These are phyloP conservation scores for Cheiracanthium punctorium DNA, from an alignment of 2,888 invertebrate species.

Conservation along the genomic window DNA sequence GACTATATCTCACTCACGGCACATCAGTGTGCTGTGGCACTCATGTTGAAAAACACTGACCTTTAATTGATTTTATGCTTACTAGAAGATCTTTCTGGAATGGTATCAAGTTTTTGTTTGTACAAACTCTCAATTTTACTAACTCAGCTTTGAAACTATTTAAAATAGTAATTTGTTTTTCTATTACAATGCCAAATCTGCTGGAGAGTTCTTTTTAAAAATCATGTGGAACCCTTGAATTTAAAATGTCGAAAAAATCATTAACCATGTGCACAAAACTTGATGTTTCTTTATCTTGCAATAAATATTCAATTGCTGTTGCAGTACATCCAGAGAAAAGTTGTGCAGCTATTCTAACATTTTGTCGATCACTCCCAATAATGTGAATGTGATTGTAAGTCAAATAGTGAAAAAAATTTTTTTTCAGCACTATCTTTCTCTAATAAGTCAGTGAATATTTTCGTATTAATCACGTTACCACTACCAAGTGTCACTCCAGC, in stretches of 20 bases:
- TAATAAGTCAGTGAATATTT: not conserved
- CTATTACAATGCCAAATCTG: not conserved
- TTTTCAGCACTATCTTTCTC: not conserved
- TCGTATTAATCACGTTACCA: not conserved
- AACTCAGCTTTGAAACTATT: not conserved
- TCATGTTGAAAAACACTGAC: too few species aligned
- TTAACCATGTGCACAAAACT: not conserved
- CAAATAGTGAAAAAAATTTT: not conserved
- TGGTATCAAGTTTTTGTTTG: not conserved
- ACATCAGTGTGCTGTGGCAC: too few species aligned
- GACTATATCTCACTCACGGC: too few species aligned
- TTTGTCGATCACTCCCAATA: not conserved
- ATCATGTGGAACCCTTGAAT: not conserved
- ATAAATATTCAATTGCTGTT: not conserved
- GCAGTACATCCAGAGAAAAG: too few species aligned
- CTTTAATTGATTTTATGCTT: not conserved
- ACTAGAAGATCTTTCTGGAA: not conserved
- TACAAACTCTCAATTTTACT: not conserved
- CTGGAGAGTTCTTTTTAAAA: not conserved
- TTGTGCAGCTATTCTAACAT: not conserved
- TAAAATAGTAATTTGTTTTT: not conserved
- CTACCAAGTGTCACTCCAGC: not conserved
- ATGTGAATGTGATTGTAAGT: not conserved
- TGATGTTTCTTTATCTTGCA: not conserved
- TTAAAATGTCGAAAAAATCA: not conserved